phyloP scores from a whole-genome alignment of 2,113 vertebrate genomes.

The Ceyx margarethae region DNA sequence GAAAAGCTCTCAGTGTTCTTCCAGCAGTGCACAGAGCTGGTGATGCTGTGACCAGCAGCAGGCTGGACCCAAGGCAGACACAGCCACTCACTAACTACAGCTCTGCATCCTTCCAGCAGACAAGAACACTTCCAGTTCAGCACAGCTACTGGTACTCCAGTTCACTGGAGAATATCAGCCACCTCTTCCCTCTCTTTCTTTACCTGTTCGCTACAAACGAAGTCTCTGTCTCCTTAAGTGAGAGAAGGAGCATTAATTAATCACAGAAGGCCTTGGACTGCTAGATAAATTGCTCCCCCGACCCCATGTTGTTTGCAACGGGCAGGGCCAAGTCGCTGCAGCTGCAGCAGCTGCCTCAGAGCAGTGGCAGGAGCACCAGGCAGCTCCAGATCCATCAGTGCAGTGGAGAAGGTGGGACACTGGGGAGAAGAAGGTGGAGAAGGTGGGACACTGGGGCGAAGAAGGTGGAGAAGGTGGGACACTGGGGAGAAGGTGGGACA shows the following conservation, averaged over 20 bases:
- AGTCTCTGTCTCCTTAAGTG: not conserved
- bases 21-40: slow-evolving; percentile 3
- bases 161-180: not conserved
- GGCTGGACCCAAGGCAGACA: slow-evolving; percentile 7
- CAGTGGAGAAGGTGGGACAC: no score
- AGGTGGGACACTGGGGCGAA: no score
- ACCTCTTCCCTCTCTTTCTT: not conserved
- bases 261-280: not conserved
- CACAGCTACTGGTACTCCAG: not conserved
- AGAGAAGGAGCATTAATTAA: not conserved
- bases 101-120: not conserved
- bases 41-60: not conserved
- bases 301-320: slow-evolving; percentile 39
- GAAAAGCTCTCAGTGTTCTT: slow-evolving; percentile 25
- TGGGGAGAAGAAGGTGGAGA: no score
- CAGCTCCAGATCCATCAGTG: not conserved
- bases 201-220: not conserved
- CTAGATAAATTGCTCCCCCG: slow-evolving; percentile 29
- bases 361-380: slow-evolving; percentile 24
- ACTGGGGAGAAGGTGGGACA: not conserved
- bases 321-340: slow-evolving; percentile 23
- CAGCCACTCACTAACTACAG: slow-evolving; percentile 16
- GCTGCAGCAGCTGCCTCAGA: slow-evolving; percentile 39
- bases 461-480: no score
- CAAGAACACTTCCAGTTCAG: not conserved